These are phyloP conservation scores for Microcebus griseorufus DNA, from an alignment of 2,113 vertebrate species.

Conservation along the genomic window DNA sequence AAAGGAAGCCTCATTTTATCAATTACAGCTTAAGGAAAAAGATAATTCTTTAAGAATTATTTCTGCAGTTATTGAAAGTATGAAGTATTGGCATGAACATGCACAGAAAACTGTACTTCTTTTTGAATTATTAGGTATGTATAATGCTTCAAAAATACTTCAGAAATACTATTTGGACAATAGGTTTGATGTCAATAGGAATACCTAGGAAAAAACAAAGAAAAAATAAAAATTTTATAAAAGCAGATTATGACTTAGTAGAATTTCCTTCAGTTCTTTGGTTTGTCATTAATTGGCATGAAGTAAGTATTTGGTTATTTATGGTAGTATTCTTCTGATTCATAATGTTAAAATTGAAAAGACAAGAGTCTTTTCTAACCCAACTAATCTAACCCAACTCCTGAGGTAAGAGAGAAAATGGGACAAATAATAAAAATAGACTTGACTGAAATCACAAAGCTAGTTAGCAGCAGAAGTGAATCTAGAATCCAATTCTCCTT, in stretches of 20 bases:
- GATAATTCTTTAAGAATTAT: slow-evolving; percentile 91
- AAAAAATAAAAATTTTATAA: slow-evolving; percentile 21
- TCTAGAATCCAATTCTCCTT: neutral
- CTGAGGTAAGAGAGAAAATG: slow-evolving; percentile 29
- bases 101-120: slow-evolving; percentile 87
- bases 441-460: neutral
- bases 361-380: neutral
- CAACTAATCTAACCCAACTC: neutral
- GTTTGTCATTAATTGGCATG: slow-evolving; percentile 29
- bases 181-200: neutral
- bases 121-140: slow-evolving; percentile 96
- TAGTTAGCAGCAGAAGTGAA: neutral
- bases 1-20: slow-evolving; percentile 79
- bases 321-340: neutral
- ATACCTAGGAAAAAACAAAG: slow-evolving; percentile 26
- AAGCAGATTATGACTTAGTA: neutral
- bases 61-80: slow-evolving; percentile 91
- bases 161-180: neutral
- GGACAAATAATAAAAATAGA: slow-evolving; percentile 16
- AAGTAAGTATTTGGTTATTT: neutral
- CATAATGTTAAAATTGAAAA: slow-evolving; percentile 13
- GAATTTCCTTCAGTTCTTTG: neutral
- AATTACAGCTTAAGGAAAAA: slow-evolving; percentile 83
- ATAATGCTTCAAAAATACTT: slow-evolving; percentile 13
- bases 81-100: slow-evolving; percentile 95